A percentile compares a stretch with the other conserved stretches of the same genome.
These are phyloP conservation scores for Himalopsyche tibetana DNA, from an alignment of 2,888 invertebrate genomes.

Conservation along the genomic window DNA sequence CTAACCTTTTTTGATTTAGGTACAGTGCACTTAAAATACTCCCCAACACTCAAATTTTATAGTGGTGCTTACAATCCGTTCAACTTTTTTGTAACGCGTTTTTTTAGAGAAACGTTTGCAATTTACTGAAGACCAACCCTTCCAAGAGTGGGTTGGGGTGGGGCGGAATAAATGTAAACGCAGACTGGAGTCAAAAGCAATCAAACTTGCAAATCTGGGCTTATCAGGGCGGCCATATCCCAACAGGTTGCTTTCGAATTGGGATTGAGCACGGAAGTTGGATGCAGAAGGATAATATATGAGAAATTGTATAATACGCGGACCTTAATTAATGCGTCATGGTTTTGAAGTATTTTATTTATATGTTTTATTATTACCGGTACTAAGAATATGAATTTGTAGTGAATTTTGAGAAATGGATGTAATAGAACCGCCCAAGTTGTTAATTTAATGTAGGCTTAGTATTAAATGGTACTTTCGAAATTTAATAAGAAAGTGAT, in stretches of 20 bases:
- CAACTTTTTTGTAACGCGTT: neutral
- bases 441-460: too few relatives aligned
- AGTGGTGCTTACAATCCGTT: neutral
- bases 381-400: too few relatives aligned
- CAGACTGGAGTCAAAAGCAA: conserved; percentile 37
- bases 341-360: too few relatives aligned
- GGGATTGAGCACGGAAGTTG: neutral
- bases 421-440: too few relatives aligned
- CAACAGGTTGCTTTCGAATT: neutral
- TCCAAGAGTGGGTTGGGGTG: neutral
- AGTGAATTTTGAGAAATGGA: too few relatives aligned
- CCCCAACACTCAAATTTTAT: neutral
- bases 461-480: too few relatives aligned
- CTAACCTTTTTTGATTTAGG: too few relatives aligned
- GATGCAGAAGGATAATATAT: neutral
- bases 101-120: conserved; percentile 1
- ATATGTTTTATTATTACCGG: too few relatives aligned
- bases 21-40: neutral
- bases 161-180: neutral
- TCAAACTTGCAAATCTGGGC: conserved; percentile 38
- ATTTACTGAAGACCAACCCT: conserved; percentile 24
- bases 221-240: conserved; percentile 23
- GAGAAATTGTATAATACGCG: neutral
- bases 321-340: too few relatives aligned
- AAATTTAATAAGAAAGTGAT: too few relatives aligned